Conservation (phyloP, 2,797 vertebrate genomes). For the Simalia tracyae region DNA sequence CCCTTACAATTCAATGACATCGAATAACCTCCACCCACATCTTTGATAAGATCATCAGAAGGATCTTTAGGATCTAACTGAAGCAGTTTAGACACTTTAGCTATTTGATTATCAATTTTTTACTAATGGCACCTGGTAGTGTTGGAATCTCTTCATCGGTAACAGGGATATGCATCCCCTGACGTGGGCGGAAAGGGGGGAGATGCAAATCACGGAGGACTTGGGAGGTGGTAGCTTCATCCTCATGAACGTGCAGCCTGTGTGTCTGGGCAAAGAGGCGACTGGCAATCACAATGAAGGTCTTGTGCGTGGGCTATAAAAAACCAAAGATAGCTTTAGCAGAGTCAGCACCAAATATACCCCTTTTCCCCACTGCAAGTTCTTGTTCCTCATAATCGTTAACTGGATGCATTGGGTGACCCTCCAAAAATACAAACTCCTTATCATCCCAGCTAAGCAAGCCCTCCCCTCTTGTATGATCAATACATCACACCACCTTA, state of each 20-base stretch:
- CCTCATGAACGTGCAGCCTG: conserved; percentile 66
- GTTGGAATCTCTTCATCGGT: conserved; percentile 71
- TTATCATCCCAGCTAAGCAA: not conserved
- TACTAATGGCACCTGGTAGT: conserved; percentile 69
- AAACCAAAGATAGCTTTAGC: not conserved
- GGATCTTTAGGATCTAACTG: not conserved
- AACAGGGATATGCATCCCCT: conserved; percentile 69
- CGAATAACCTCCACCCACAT: not conserved
- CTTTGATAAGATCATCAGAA: not conserved
- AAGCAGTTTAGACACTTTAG: not conserved
- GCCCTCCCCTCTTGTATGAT: not conserved
- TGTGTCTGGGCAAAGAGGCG: conserved; percentile 80
- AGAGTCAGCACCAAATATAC: not conserved
- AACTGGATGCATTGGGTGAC: not conserved
- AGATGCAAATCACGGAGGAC: conserved; percentile 63
- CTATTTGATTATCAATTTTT: conserved; percentile 37
- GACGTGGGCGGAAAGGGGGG: conserved; percentile 65
- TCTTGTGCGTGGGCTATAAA: conserved; percentile 76
- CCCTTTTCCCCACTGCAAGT: not conserved
- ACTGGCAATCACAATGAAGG: conserved; percentile 81
- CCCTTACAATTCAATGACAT: not conserved
- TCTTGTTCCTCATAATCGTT: not conserved
- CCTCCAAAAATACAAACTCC: not conserved
- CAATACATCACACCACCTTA: not conserved
- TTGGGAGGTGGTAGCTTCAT: conserved; percentile 38